Conservation (phyloP, 1,140 invertebrate species). For the Polyergus mexicanus region DNA sequence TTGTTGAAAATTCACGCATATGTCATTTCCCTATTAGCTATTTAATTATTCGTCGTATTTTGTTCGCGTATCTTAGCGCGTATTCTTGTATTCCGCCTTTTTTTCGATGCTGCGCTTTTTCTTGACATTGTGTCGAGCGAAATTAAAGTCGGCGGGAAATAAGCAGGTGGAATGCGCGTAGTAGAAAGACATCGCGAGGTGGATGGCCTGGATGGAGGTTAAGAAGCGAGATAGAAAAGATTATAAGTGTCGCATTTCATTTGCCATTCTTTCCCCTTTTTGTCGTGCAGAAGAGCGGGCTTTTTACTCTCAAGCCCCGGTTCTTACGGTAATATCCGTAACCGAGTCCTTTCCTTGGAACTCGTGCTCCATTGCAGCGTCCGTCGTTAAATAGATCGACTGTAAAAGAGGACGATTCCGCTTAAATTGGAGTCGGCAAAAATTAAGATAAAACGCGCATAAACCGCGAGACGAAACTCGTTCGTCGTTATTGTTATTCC, state of each 20-base stretch:
- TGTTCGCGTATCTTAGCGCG: conserved; percentile 55
- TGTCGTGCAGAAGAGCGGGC: conserved; percentile 37
- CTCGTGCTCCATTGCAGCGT: conserved; percentile 32
- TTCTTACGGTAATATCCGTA: conserved; percentile 75
- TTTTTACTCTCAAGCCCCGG: conserved; percentile 71
- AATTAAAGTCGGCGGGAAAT: conserved; percentile 58
- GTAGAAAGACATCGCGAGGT: conserved; percentile 60
- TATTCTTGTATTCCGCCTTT: conserved; percentile 25
- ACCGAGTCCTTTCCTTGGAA: conserved; percentile 66
- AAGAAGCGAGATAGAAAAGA: conserved; percentile 69
- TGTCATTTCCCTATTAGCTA: conserved; percentile 22
- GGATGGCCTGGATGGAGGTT: not conserved
- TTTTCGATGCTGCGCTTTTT: not conserved
- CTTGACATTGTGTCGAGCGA: conserved; percentile 2
- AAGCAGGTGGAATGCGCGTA: conserved; percentile 44
- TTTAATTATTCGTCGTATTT: conserved; percentile 47
- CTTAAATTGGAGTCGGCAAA: conserved; percentile 73
- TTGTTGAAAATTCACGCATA: conserved; percentile 66
- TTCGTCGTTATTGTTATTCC: conserved; percentile 23
- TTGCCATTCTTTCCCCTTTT: conserved; percentile 66
- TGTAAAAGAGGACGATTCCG: conserved; percentile 69
- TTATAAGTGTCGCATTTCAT: conserved; percentile 80
- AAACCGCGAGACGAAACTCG: conserved; percentile 29
- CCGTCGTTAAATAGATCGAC: conserved; percentile 77
- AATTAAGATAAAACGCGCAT: conserved; percentile 56